Evolutionary conservation across 2,797 vertebrate species (phyloP).

Genomic region (Echeneis naucrates): DNA sequence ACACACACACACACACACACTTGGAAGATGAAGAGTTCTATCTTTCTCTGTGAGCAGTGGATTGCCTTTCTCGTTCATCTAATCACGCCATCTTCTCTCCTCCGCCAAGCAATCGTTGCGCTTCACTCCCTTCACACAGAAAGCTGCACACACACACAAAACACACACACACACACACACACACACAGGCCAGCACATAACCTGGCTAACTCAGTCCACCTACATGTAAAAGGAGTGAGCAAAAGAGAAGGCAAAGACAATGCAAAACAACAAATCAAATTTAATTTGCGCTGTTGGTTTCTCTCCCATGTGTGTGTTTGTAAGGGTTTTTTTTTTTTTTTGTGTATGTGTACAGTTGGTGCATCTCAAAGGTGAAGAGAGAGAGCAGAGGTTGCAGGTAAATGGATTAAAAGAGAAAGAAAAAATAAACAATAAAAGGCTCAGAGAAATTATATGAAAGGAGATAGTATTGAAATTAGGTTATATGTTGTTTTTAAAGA

Average conservation of each 20-base stretch:
- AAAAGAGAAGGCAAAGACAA: conserved; percentile 24
- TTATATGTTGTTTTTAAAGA: conserved; percentile 52
- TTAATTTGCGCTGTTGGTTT: background rate
- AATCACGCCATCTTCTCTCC: conserved; percentile 85
- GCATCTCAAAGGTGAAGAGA: conserved; percentile 3
- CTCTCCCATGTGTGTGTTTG: conserved; percentile 1
- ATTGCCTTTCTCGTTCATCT: conserved; percentile 82
- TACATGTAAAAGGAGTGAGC: conserved; percentile 41
- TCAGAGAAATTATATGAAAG: conserved; percentile 40
- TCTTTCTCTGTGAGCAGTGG: conserved; percentile 78
- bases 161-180: conserved; percentile 9
- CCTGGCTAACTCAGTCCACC: conserved; percentile 48
- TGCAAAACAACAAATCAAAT: conserved; percentile 33
- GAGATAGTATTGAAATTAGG: conserved; percentile 35
- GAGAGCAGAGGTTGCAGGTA: background rate
- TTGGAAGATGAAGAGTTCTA: conserved; percentile 79
- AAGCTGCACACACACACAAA: conserved; percentile 31
- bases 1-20: conserved; percentile 47
- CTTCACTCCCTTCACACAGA: conserved; percentile 60
- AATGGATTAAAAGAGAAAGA: conserved; percentile 33
- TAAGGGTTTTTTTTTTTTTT: background rate
- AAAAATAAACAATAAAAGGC: conserved; percentile 25
- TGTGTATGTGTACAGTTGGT: conserved; percentile 9
- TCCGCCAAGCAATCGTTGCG: conserved; percentile 79
- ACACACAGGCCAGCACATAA: conserved; percentile 33